phyloP scores from a whole-genome alignment of 2,113 vertebrate genomes.

The Podilymbus podiceps region DNA sequence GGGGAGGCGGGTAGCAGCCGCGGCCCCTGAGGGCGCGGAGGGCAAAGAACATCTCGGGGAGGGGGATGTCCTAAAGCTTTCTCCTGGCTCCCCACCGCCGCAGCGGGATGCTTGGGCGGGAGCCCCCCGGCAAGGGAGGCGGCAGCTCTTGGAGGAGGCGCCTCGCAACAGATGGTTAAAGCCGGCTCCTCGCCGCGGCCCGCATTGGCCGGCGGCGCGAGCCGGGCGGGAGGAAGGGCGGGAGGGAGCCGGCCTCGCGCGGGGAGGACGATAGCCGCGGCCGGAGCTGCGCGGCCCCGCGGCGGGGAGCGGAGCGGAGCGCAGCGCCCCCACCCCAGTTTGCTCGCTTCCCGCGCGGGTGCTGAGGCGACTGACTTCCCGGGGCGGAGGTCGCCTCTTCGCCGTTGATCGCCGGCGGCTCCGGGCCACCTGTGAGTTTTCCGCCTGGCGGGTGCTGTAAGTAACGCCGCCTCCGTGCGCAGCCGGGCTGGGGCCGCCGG shows the following conservation, averaged over 20 bases:
- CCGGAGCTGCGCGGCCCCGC: neutral
- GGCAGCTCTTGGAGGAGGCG: slow-evolving; percentile 47
- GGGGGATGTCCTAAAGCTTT: neutral
- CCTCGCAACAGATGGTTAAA: slow-evolving; percentile 77
- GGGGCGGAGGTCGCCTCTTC: neutral
- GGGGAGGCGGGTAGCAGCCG: neutral
- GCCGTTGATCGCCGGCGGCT: neutral
- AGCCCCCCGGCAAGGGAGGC: neutral
- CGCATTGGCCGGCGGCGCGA: slow-evolving; percentile 53
- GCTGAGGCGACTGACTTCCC: neutral
- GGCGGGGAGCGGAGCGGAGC: neutral
- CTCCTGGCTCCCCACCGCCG: neutral
- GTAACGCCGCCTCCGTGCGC: neutral
- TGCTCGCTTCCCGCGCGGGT: too few relatives aligned
- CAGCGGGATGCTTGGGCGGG: neutral
- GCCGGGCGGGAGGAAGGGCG: slow-evolving; percentile 9
- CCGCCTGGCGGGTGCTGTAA: neutral
- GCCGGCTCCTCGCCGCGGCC: slow-evolving; percentile 20
- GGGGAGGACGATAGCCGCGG: neutral
- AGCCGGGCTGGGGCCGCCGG: neutral
- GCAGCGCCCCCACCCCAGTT: neutral
- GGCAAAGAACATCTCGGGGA: neutral
- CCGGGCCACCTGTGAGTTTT: neutral
- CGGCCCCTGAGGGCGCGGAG: neutral
- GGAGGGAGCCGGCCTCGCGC: neutral